These are phyloP conservation scores for Biston stratarius DNA, from an alignment of 2,888 invertebrate genomes.

Conservation along the genomic window DNA sequence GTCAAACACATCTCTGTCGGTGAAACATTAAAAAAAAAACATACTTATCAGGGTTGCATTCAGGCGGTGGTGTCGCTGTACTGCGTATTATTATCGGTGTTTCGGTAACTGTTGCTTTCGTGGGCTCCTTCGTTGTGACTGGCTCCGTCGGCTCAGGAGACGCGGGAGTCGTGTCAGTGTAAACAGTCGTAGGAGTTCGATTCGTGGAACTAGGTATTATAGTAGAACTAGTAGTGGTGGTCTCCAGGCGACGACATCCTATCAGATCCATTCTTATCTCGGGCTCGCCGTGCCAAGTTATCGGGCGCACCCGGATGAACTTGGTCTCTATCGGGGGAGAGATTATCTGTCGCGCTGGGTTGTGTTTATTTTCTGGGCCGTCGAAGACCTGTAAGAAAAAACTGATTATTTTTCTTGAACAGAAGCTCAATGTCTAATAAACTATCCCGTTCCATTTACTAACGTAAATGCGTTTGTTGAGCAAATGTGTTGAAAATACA, in stretches of 20 bases:
- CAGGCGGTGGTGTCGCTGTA: conserved; percentile 45
- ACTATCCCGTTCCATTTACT: no score
- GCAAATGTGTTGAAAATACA: no score
- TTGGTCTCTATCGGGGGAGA: conserved; percentile 6
- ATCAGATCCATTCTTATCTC: conserved; percentile 6
- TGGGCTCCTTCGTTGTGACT: not conserved
- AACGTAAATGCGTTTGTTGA: no score
- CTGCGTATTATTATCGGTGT: conserved; percentile 38
- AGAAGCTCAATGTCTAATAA: not conserved
- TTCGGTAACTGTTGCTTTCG: not conserved
- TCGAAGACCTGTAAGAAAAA: not conserved
- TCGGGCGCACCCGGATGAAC: conserved; percentile 1
- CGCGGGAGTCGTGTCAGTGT: not conserved
- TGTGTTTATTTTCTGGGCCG: conserved; percentile 1
- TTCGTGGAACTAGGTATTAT: not conserved
- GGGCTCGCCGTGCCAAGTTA: conserved; percentile 2
- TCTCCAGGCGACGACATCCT: not conserved
- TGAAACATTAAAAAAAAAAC: conserved; percentile 2
- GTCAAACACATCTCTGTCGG: no score
- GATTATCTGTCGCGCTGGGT: not conserved
- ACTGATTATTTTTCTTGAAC: not conserved
- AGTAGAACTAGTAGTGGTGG: not conserved
- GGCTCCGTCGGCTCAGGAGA: not conserved
- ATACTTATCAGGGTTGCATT: conserved; percentile 50
- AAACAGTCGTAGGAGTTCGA: not conserved